Conservation (phyloP, 2,113 vertebrate genomes). For the Cranoglanis bouderius region DNA sequence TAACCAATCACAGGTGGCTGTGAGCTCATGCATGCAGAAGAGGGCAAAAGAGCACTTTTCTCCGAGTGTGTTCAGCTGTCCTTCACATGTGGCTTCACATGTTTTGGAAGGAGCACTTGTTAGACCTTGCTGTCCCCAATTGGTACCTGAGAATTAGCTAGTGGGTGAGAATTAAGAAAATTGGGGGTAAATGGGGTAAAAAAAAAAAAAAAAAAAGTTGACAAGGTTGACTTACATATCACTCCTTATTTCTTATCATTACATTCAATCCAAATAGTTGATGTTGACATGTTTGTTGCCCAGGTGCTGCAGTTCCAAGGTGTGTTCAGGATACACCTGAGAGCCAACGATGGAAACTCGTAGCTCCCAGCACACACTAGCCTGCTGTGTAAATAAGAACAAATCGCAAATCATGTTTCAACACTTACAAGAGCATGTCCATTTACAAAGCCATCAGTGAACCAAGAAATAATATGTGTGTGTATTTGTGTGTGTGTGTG, state of each 20-base stretch:
- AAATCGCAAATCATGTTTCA: conserved; percentile 52
- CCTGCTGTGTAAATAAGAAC: conserved; percentile 45
- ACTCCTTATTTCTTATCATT: not conserved
- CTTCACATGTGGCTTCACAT: not conserved
- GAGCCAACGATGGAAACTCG: not conserved
- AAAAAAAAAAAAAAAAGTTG: not conserved
- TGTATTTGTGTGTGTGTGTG: conserved; percentile 47
- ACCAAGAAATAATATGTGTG: conserved; percentile 17
- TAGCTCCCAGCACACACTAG: not conserved
- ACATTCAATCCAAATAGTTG: not conserved
- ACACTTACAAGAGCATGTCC: conserved; percentile 61
- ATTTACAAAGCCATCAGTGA: conserved; percentile 60
- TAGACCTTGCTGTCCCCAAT: not conserved
- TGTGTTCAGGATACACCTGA: not conserved
- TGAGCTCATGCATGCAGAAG: not conserved
- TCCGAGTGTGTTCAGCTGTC: not conserved
- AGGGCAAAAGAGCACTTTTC: not conserved
- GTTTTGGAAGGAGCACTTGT: not conserved
- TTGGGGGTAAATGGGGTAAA: not conserved
- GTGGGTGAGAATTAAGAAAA: not conserved
- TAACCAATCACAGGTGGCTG: not conserved
- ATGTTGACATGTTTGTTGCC: not conserved
- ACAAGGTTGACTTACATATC: not conserved
- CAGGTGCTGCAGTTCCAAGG: not conserved
- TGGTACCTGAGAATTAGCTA: not conserved